Base-by-base conservation (phyloP, 2,888 invertebrate genomes). In the Cabera pusaria region DNA sequence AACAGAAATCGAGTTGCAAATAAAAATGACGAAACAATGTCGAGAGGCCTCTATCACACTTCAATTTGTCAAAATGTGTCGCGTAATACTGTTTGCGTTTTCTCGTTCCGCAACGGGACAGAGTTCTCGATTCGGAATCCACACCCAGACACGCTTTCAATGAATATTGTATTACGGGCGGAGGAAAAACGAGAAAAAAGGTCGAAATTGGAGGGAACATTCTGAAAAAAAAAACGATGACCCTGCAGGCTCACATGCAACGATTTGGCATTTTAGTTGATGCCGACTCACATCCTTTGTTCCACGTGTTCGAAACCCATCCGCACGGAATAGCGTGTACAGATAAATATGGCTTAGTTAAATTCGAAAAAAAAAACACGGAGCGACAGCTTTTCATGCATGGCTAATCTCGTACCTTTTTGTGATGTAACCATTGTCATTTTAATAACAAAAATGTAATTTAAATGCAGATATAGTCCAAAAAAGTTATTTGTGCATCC, bases 51-150 rank as follows among this genome's bases (percentile, higher is more conserved):
- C 72, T 66, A 76, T 80, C 72, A 76, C 66, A 72, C 72, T 67
- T 73, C 75, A 73, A 77, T 82, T 80, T 79, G 75, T 75, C 75
- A 77, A 79, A 81, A 78, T 79, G 59, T 70, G 72, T 69, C 71
- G 64, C 64, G 64, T 72, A 66, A 67, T 66, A 67, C 60, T 67
- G 58, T 73, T 72, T 64, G 63, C 60, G 50, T 59, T 65, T 59
- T 56, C 56, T 52, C 55, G 51, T 64, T 56, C 47, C 50, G 54
- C 38, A 52, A 48, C 37, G 52, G 53, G 48, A 33, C 47, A 44
- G 33, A 5, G 44, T 48, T 55, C 45, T 57, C 45, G 52, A 49
- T 63, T 56, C 49, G 29, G 48, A 55, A 65, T 64, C 62, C 44
- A 60, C 52, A 63, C 55, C 61, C 64, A 65, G 70, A 72, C 66